Evolutionary conservation across 2,113 vertebrate genomes (phyloP), one percentile per base, ranked within the genome.

Genomic region (Picathartes gymnocephalus): DNA sequence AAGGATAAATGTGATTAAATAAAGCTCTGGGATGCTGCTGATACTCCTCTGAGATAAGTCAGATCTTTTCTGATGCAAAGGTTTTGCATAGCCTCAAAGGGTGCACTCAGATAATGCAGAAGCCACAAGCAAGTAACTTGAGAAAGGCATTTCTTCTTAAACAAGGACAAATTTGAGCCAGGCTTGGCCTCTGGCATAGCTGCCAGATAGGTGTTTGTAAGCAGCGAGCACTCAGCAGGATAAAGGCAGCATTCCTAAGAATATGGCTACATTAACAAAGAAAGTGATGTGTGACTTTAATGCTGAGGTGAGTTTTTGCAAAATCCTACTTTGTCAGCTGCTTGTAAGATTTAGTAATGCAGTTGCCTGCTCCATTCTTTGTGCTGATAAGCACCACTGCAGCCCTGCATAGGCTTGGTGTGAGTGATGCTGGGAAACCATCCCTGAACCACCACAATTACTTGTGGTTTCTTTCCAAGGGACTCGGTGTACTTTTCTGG

Each of bases 321-420:
- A 73, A 80, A n/a, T 61, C 35, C 33, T 68, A 33, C 27, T 66
- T 53, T 0, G 0, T 68, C 48, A 76, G 23, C 4, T 44, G 15
- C 37, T 81, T 86, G 30, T 27, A 78, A 13, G 0, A 3, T 44
- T 51, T 56, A 37, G 18, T 35, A 31, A 22, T 13, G 9, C 5
- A 7, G 81, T 70, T 57, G 9, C 6, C 1, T 44, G 21, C 50
- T 73, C 31, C 45, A 7, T 21, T 68, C 11, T 24, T 86, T 35
- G 42, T 69, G 27, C 54, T 73, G 27, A 28, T 16, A 10, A 4
- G 2, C 40, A 35, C 5, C 14, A 74, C 14, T 73, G 42, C 22
- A 72, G 18, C 33, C 48, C 10, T 8, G 17, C 1, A 0, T 2
- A n/a, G 31, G 5, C 17, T 24, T 44, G 9, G 11, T 33, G 56